Evolutionary conservation across 1,140 invertebrate species (phyloP), one percentile per base, ranked within the genome.

Genomic region (Acromyrmex charruanus): DNA sequence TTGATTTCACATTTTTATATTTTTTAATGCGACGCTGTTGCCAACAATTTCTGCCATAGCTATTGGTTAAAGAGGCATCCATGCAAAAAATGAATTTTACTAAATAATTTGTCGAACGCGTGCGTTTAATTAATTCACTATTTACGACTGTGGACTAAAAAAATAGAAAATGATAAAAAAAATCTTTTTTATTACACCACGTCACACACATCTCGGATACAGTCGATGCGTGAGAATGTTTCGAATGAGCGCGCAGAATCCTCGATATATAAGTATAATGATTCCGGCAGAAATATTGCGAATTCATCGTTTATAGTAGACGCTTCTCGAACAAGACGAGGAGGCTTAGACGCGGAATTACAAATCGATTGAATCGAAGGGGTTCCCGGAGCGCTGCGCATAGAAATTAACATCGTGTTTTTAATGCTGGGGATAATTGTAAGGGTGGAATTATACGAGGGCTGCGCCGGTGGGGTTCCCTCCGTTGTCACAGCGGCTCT

Each of bases 321-420:
- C 55, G 66, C 68, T 74, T 77, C 87, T 87, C 85, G 87, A 88
- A 84, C 90, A 91, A 91, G 90, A 91, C 80, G 92, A 80, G 87
- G 88, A 75, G 80, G 92, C 91, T 94, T 92, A 89, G 91, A 92
- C 92, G 91, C 89, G 90, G 93, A 94, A 94, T 94, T 94, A 94
- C 93, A 93, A 94, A 94, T 94, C 94, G 94, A 95, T 95, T 93
- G 94, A 95, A 94, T 94, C 92, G 92, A 93, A 94, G 92, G 93
- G 94, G 92, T 90, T 92, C 91, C 88, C 89, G 71, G 85, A 79
- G 88, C 86, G 91, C 90, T 80, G 86, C 91, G 90, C 89, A 91
- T 92, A 92, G 93, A 95, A 95, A 95, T 95, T 95, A 95, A 95
- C 95, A 94, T 95, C 94, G 94, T 94, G 94, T 94, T 95, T 95